Evolutionary conservation across 2,113 vertebrate species (phyloP), one percentile per base, ranked within the genome.

Genomic region (Mormyrus iriodes): DNA sequence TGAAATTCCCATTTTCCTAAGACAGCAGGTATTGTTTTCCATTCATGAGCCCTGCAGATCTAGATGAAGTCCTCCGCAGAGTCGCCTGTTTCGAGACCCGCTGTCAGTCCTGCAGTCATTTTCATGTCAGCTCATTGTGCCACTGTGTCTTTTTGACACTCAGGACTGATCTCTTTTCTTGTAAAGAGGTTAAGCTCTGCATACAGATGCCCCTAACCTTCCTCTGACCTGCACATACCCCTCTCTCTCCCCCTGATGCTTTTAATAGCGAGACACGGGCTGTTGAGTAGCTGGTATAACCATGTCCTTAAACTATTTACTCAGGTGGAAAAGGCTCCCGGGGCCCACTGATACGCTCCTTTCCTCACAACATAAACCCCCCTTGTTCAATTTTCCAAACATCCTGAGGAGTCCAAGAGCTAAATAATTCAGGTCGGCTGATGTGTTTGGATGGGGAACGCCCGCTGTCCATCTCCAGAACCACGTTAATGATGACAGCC

Each of bases 401-500:
- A 90, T 92, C 91, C 92, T 91, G 44, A 90, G 90, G 88, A 91
- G 92, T 88, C 90, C 48, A 91, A 89, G 90, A 91, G 88, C 88
- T 93, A 93, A 91, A 94, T 93, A 95, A 94, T 93, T 94, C 94
- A 94, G 91, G 92, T 89, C 91, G 53, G 87, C 92, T 93, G 94
- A 94, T 94, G 93, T 91, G 91, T 95, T 93, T 92, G 93, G 93
- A 94, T 88, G 94, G 93, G 92, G 93, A 91, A 92, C 93, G 92
- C 91, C 90, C 91, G 86, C 82, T 88, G 93, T 94, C 93, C 90
- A 92, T 94, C 93, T 93, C 93, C 93, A 94, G 91, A 90, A 92
- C 86, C 91, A 92, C 91, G 7, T 90, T 94, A 95, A 95, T 95
- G 93, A 95, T 93, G 93, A 93, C 93, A 93, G 92, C 92, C 92